Conservation (phyloP, 1,140 invertebrate species). For the Piezodorus guildinii region DNA sequence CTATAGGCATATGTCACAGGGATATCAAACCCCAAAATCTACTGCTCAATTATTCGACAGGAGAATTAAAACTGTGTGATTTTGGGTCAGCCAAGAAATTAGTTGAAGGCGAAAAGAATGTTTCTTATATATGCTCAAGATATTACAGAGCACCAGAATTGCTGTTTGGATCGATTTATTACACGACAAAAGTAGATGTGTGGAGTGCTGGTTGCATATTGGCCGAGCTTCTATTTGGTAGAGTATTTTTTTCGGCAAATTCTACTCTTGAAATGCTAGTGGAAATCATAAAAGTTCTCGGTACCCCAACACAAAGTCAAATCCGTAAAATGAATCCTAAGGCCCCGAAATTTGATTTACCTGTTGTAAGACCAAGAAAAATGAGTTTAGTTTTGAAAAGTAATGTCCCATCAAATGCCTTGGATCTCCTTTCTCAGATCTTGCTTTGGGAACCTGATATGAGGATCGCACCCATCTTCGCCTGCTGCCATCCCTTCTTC, state of each 20-base stretch:
- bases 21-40: conserved; percentile 99
- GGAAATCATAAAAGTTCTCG: conserved; percentile 99
- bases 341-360: conserved; percentile 99
- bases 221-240: conserved; percentile 89
- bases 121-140: conserved; percentile 98
- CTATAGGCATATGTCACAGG: conserved; percentile 94
- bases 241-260: conserved; percentile 98
- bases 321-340: conserved; percentile 99
- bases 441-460: conserved; percentile 95
- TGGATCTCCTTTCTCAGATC: conserved; percentile 87
- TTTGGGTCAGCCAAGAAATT: conserved; percentile 99
- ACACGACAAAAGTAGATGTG: conserved; percentile 98
- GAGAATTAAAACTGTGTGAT: conserved; percentile 96
- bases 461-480: conserved; percentile 87
- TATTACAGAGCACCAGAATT: conserved; percentile 97
- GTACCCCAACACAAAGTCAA: conserved; percentile 96
- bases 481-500: conserved; percentile 96
- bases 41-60: conserved; percentile 90
- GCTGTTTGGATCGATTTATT: conserved; percentile 98
- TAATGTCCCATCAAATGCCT: conserved; percentile 89
- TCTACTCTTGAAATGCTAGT: conserved; percentile 98
- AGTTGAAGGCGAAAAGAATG: conserved; percentile 93
- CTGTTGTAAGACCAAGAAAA: conserved; percentile 83
- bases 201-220: conserved; percentile 99
- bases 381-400: conserved; percentile 38